A percentile compares a stretch with the other conserved stretches of the same genome.
phyloP scores from a whole-genome alignment of 2,113 vertebrate genomes.

The Corapipo altera region DNA sequence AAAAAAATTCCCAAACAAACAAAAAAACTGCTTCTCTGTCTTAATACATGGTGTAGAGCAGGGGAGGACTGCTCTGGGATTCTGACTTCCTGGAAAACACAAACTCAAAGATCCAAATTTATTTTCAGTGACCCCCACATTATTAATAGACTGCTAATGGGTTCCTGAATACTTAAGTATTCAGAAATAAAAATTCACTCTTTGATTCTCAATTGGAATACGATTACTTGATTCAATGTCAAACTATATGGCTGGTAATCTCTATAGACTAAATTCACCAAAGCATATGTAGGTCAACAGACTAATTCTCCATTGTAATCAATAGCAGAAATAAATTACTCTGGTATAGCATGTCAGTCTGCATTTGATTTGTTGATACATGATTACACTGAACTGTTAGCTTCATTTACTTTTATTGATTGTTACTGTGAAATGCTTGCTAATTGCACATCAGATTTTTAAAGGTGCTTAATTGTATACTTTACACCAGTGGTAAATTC shows the following conservation, averaged over 20 bases:
- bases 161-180: not conserved
- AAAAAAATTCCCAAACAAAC: not conserved
- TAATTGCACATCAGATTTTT: conserved; percentile 55
- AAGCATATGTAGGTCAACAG: conserved; percentile 24
- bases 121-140: not conserved
- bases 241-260: not conserved
- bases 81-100: not conserved
- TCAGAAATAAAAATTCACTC: not conserved
- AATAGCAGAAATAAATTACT: conserved; percentile 41
- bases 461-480: conserved; percentile 23
- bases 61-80: not conserved
- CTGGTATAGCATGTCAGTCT: not conserved
- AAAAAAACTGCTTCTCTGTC: not conserved
- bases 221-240: not conserved
- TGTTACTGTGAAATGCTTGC: conserved; percentile 38
- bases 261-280: not conserved
- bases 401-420: conserved; percentile 55
- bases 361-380: conserved; percentile 33
- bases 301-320: conserved; percentile 10
- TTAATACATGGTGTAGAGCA: not conserved
- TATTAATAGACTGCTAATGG: not conserved
- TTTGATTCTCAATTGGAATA: not conserved
- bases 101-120: not conserved
- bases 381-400: conserved; percentile 35
- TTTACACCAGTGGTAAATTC: not conserved